phyloP scores from a whole-genome alignment of 2,113 vertebrate genomes.

The Enhydra lutris region DNA sequence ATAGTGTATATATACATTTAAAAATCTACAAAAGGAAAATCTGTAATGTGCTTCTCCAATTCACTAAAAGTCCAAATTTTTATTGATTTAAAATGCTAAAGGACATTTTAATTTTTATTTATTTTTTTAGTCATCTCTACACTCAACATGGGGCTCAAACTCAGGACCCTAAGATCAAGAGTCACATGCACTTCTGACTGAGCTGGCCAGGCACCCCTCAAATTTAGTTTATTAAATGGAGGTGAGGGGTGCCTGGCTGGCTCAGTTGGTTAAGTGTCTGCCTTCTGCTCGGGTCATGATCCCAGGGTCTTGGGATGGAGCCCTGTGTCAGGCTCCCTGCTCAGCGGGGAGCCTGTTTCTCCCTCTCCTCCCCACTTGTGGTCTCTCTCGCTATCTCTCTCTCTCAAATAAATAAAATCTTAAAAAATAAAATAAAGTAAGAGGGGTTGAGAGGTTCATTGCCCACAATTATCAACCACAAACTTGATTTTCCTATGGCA shows the following conservation, averaged over 20 bases:
- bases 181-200: not conserved
- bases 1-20: not conserved
- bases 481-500: not conserved
- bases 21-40: constrained; percentile 23
- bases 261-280: not conserved
- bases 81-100: not conserved
- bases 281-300: not conserved
- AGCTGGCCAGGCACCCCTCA: not conserved
- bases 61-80: not conserved
- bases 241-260: not conserved
- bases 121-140: not conserved
- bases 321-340: not conserved
- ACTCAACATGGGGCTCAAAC: not conserved
- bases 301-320: not conserved
- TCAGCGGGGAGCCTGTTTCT: not conserved
- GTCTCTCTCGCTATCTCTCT: not conserved
- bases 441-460: not conserved
- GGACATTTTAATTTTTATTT: not conserved
- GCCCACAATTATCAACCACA: not conserved
- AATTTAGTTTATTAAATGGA: not conserved
- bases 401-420: not conserved
- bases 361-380: not conserved
- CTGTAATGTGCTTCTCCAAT: not conserved
- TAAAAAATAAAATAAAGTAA: not conserved
- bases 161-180: not conserved